These are phyloP conservation scores for Ostrea edulis DNA, from an alignment of 1,140 invertebrate genomes.

Conservation along the genomic window DNA sequence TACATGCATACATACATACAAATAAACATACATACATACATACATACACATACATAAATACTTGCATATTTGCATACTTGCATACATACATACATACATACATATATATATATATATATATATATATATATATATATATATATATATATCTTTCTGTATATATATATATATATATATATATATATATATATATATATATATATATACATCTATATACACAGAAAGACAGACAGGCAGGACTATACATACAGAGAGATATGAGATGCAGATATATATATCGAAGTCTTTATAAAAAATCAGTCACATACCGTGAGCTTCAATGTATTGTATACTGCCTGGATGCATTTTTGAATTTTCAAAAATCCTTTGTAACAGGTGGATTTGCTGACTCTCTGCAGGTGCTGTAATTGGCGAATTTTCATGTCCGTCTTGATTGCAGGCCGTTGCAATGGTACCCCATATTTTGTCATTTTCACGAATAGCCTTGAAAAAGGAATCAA, in stretches of 20 bases:
- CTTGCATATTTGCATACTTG: no score
- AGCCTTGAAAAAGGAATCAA: no score
- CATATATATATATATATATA: no score
- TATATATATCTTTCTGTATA: no score
- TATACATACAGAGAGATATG: not conserved
- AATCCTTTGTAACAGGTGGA: constrained; percentile 41
- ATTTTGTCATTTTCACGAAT: constrained; percentile 55
- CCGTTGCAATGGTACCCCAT: constrained; percentile 59
- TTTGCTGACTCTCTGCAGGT: constrained; percentile 57
- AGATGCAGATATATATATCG: not conserved
- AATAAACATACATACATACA: no score
- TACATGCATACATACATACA: no score
- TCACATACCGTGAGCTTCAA: constrained; percentile 65
- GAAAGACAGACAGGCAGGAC: not conserved
- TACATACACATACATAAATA: no score
- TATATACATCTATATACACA: no score
- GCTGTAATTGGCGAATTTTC: constrained; percentile 59
- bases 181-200: no score
- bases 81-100: no score
- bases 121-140: no score
- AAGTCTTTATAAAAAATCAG: not conserved
- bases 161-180: no score
- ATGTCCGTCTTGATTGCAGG: constrained; percentile 63
- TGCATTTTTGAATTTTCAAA: constrained; percentile 46
- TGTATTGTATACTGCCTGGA: constrained; percentile 42